phyloP scores from a whole-genome alignment of 2,888 invertebrate genomes.

The Tineola bisselliella region DNA sequence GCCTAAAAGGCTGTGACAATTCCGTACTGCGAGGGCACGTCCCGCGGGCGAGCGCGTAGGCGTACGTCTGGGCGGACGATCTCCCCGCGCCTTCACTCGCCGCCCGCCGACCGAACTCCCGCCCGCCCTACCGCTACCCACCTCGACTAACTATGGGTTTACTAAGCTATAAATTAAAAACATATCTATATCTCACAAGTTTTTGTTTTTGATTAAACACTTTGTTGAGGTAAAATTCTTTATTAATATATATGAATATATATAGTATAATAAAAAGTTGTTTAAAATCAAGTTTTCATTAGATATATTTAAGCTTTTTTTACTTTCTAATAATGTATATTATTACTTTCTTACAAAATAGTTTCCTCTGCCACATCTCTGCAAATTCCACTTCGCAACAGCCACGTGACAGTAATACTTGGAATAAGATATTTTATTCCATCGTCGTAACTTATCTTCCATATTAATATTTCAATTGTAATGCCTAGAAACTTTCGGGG shows the following conservation, averaged over 20 bases:
- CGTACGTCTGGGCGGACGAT: conserved; percentile 41
- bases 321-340: too few species aligned
- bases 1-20: conserved; percentile 53
- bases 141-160: neutral
- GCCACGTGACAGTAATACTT: too few species aligned
- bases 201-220: too few species aligned
- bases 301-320: too few species aligned
- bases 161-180: neutral
- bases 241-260: too few species aligned
- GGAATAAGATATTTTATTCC: neutral
- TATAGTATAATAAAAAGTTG: too few species aligned
- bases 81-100: conserved; percentile 23
- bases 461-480: neutral
- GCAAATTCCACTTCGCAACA: too few species aligned
- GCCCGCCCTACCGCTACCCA: neutral
- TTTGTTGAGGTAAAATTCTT: too few species aligned
- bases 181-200: neutral
- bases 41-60: conserved; percentile 52
- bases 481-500: neutral
- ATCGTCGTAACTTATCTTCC: neutral
- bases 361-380: too few species aligned
- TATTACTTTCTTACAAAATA: too few species aligned
- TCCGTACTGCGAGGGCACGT: conserved; percentile 37
- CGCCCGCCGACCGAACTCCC: conserved; percentile 12
- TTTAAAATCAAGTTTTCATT: too few species aligned